Evolutionary conservation across 2,888 invertebrate genomes (phyloP).

Genomic region (Zygaena filipendulae): DNA sequence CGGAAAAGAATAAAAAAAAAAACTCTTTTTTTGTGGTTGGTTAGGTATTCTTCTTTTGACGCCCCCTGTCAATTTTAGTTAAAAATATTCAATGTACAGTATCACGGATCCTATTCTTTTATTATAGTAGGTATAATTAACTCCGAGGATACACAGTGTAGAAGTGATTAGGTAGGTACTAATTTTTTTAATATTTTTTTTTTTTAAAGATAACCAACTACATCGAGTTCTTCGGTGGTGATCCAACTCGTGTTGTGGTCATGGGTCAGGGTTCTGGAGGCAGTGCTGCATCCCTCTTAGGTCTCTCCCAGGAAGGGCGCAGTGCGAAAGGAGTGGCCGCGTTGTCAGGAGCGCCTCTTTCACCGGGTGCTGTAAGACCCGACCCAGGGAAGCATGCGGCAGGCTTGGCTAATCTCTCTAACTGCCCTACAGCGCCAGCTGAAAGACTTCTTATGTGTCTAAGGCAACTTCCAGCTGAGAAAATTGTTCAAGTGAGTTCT

Average conservation of each 20-base stretch:
- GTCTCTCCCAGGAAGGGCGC: slow-evolving; percentile 73
- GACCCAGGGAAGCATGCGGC: slow-evolving; percentile 71
- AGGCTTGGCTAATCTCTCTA: slow-evolving; percentile 71
- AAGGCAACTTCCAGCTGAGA: slow-evolving; percentile 57
- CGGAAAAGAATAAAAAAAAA: too few relatives aligned
- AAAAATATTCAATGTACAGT: too few relatives aligned
- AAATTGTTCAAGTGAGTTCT: slow-evolving; percentile 52
- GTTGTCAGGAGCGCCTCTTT: slow-evolving; percentile 79
- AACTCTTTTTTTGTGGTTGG: too few relatives aligned
- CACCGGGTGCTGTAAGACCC: slow-evolving; percentile 75
- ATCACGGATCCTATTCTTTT: too few relatives aligned
- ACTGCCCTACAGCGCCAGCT: slow-evolving; percentile 69
- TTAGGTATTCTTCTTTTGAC: too few relatives aligned
- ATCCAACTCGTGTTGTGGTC: slow-evolving; percentile 75
- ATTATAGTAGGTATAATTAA: too few relatives aligned
- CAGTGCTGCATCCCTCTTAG: slow-evolving; percentile 76
- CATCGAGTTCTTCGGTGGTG: slow-evolving; percentile 81
- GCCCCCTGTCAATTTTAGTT: too few relatives aligned
- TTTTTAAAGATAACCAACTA: slow-evolving; percentile 74
- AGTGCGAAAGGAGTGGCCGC: slow-evolving; percentile 74
- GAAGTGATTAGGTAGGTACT: too few relatives aligned
- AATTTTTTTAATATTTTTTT: too few relatives aligned
- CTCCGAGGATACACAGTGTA: too few relatives aligned
- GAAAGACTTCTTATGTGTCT: slow-evolving; percentile 75
- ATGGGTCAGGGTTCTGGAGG: slow-evolving; percentile 85